Base-by-base conservation (phyloP, 2,888 invertebrate genomes). In the Heliconius aoede region DNA sequence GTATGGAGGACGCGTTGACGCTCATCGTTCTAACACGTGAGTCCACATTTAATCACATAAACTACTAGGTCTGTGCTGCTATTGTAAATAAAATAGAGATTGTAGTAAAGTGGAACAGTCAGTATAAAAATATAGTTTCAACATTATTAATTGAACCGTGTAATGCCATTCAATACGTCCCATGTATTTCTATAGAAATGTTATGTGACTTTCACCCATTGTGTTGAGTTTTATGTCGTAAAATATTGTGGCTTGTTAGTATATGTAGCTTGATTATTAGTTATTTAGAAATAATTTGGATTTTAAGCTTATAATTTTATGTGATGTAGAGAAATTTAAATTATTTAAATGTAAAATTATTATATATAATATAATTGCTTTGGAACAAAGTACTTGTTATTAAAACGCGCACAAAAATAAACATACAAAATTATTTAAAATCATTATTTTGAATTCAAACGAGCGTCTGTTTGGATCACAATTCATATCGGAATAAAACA, bases 11-110 rank as follows among this genome's bases (percentile, higher is more conserved):
- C 90, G 88, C 79, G 81, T 84, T 82, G 77, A 80, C 85, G 88
- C 89, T 93, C 92, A 84, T 90, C 88, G 87, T 91, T 90, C 83
- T 92, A 90, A 89, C 91, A 85, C 84, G 93, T 93, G 83, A 93
- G 93, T 92, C 83, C 78, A n/a, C n/a, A 67, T 77, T 73, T 72
- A n/a, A 18, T 71, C 26, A 26, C 28, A 60, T 61, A 72, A 26
- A 55, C 55, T 55, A 3, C 21, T 55, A 61, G 5, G 11, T 36
- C 72, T 60, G n/a, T n/a, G n/a, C n/a, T n/a, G n/a, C n/a, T 60
- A 61, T 72, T 60, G 26, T 11, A 26, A 26, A 40, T 26, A 40
- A 26, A 61, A 72, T 60, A 61, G 36, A 60, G 72, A 55, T 76
- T 65, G 69, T 69, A 30, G 24, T 69, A 69, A 55, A 55, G 21